Evolutionary conservation across 1,140 invertebrate species (phyloP).

Genomic region (Philopotamus ludificatus): DNA sequence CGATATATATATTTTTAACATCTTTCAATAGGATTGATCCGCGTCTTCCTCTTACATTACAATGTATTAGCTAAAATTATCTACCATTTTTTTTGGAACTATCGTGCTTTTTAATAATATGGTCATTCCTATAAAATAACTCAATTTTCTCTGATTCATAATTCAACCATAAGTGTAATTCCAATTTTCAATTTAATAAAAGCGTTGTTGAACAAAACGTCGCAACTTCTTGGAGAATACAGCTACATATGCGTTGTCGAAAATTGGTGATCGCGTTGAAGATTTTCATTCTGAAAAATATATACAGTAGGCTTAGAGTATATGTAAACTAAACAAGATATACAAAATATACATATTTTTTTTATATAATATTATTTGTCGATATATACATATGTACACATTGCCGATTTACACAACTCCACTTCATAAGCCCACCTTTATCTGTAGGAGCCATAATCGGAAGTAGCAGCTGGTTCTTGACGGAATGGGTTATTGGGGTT

Average conservation of each 20-base stretch:
- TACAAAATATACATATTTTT: not conserved
- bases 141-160: not conserved
- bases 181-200: not conserved
- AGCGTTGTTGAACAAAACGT: not conserved
- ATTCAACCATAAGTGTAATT: not conserved
- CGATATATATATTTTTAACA: too few species aligned
- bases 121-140: conserved; percentile 1
- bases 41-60: too few species aligned
- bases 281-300: not conserved
- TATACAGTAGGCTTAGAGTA: too few species aligned
- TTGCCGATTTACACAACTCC: too few species aligned
- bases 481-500: conserved; percentile 36
- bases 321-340: not conserved
- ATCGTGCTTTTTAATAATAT: conserved; percentile 37
- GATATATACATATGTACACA: too few species aligned
- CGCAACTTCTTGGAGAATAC: not conserved
- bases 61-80: not conserved
- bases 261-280: not conserved
- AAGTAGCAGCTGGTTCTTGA: conserved; percentile 16
- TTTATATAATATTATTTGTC: too few species aligned
- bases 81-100: conserved; percentile 38
- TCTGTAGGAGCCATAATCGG: conserved; percentile 39
- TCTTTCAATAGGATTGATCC: too few species aligned
- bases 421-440: too few species aligned
- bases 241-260: not conserved